These are phyloP conservation scores for Propithecus deckenii DNA, from an alignment of 2,797 vertebrate genomes.

Conservation along the genomic window DNA sequence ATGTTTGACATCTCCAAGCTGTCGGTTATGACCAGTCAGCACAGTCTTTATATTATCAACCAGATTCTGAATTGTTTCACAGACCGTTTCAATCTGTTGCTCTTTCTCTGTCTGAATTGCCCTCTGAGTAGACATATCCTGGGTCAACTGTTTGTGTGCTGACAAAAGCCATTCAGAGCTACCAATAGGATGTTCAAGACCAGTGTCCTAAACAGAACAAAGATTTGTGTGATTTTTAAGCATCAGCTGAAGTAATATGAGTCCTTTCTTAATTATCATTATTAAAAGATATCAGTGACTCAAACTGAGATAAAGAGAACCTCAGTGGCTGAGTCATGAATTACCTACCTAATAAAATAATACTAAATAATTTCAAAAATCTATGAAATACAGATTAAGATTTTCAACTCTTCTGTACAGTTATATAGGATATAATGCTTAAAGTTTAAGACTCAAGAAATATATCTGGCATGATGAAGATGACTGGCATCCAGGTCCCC, in stretches of 20 bases:
- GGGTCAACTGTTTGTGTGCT: constrained; percentile 94
- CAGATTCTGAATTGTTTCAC: constrained; percentile 94
- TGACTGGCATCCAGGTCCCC: not conserved
- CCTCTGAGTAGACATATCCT: constrained; percentile 91
- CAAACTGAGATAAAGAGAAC: not conserved
- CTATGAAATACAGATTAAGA: not conserved
- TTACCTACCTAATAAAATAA: constrained; percentile 20
- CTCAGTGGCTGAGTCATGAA: not conserved
- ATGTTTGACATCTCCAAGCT: constrained; percentile 97
- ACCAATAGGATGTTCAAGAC: constrained; percentile 92
- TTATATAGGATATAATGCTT: not conserved
- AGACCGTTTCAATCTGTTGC: constrained; percentile 93
- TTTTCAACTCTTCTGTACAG: constrained; percentile 27
- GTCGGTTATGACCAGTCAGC: constrained; percentile 96
- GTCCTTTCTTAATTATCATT: not conserved
- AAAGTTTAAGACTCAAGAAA: constrained; percentile 5
- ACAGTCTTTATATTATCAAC: constrained; percentile 97
- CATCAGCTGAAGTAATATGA: constrained; percentile 33
- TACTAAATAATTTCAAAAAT: not conserved
- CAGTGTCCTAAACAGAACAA: constrained; percentile 88
- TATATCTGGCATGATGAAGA: not conserved
- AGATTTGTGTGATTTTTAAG: constrained; percentile 48
- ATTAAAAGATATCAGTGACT: constrained; percentile 7
- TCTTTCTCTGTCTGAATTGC: constrained; percentile 93
- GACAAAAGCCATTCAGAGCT: constrained; percentile 95